phyloP scores from a whole-genome alignment of 2,113 vertebrate species.

The Etheostoma cragini region DNA sequence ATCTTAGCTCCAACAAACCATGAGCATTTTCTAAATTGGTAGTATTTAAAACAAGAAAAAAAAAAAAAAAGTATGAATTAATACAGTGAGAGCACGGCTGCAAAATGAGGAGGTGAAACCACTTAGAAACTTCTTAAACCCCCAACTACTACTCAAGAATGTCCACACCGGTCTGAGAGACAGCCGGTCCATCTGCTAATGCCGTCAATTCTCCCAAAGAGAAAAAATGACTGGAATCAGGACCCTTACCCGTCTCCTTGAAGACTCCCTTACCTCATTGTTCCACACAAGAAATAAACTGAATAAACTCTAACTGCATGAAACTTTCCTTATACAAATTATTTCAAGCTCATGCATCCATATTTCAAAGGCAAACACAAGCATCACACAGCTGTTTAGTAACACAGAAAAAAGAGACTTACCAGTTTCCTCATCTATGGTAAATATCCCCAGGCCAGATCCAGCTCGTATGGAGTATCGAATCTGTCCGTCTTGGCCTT shows the following conservation, averaged over 20 bases:
- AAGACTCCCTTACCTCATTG: constrained; percentile 51
- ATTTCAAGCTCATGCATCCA: constrained; percentile 27
- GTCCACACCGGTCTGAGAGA: constrained; percentile 74
- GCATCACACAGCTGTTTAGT: constrained; percentile 18
- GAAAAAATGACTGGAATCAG: constrained; percentile 71
- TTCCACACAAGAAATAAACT: constrained; percentile 34
- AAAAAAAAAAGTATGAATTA: not conserved
- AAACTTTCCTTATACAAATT: constrained; percentile 40
- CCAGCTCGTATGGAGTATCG: constrained; percentile 96
- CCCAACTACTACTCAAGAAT: constrained; percentile 74
- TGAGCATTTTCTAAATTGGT: constrained; percentile 15
- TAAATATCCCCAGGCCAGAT: constrained; percentile 94
- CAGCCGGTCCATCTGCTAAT: constrained; percentile 80
- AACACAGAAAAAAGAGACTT: constrained; percentile 67
- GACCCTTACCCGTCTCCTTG: constrained; percentile 39
- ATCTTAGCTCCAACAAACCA: constrained; percentile 20
- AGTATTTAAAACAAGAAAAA: not conserved
- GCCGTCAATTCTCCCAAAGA: constrained; percentile 58
- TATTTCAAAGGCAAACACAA: constrained; percentile 43
- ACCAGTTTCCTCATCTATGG: constrained; percentile 96
- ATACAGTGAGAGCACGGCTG: not conserved
- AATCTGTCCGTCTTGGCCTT: constrained; percentile 91
- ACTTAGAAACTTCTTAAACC: constrained; percentile 55
- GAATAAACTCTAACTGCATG: constrained; percentile 19
- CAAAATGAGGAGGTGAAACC: constrained; percentile 24